Conservation (phyloP, 1,140 invertebrate genomes). For the Phymastichus coffea region DNA sequence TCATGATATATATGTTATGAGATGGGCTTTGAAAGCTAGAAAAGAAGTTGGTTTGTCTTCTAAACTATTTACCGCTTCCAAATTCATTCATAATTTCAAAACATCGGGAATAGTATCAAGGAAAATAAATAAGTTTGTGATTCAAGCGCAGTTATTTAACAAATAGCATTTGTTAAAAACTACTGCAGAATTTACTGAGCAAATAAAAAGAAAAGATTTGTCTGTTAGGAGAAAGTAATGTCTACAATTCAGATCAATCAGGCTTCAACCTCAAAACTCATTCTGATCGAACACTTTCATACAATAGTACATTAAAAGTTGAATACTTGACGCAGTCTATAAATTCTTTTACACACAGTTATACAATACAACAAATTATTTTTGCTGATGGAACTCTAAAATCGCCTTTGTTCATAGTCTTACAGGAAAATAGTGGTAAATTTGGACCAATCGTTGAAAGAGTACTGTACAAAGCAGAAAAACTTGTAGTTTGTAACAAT, state of each 20-base stretch:
- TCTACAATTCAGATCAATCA: conserved; percentile 9
- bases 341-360: too few relatives aligned
- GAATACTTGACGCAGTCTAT: neutral
- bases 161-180: neutral
- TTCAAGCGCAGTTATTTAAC: neutral
- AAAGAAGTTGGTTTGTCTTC: neutral
- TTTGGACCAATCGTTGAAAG: too few relatives aligned
- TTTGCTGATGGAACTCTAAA: neutral
- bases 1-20: conserved; percentile 22
- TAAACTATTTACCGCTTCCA: conserved; percentile 13
- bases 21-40: too few relatives aligned
- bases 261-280: conserved; percentile 5
- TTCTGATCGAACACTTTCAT: neutral
- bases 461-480: neutral
- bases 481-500: too few relatives aligned
- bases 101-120: neutral
- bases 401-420: conserved; percentile 9
- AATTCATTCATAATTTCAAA: conserved; percentile 27
- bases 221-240: neutral
- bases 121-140: too few relatives aligned
- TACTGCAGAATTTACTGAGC: neutral
- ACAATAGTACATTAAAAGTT: neutral
- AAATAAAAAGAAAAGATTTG: neutral
- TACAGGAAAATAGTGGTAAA: neutral
- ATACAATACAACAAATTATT: conserved; percentile 6